Base-by-base conservation (phyloP, 2,113 vertebrate species). In the Perca schrenkii region DNA sequence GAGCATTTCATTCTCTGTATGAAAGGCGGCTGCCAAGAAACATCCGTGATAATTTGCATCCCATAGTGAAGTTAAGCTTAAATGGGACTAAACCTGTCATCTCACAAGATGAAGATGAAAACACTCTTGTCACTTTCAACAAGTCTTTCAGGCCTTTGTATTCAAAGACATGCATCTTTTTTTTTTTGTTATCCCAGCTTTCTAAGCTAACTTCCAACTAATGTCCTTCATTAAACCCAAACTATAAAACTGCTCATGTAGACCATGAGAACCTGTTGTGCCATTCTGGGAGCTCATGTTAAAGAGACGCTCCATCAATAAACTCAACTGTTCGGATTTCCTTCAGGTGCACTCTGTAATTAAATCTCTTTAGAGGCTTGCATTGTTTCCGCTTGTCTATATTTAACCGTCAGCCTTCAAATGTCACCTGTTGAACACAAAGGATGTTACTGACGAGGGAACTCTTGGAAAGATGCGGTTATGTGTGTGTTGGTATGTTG, bases 301-400 rank as follows among this genome's bases (percentile, higher is more conserved):
- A 54, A 57, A 34, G n/a, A 34, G 22, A 68, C 6, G 6, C 36
- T 77, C 66, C 40, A 60, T 74, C 75, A 50, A 83, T 87, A 73
- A 62, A 40, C 54, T 54, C 13, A n/a, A 12, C 28, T 36, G 22
- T 73, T 14, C 49, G 21, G 10, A 56, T 28, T 74, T 79, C 34
- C 47, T 70, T 73, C 4, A 72, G 66, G 78, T 82, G 40, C 4
- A 7, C 62, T 28, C 40, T 66, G 11, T 80, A 76, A 88, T 79
- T 54, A 36, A 67, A 47, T 53, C 57, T 77, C 31, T 49, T 72
- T 15, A 43, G 3, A 69, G 21, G 10, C 43, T 50, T 15, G 8
- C 28, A 17, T 68, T 67, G 54, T 78, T 77, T 77, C 83, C 10
- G 31, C 64, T 73, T 49, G 40, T 61, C 54, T 62, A 22, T 22